Evolutionary conservation across 1,140 invertebrate species (phyloP).

Genomic region (Drosophila ercepeae): DNA sequence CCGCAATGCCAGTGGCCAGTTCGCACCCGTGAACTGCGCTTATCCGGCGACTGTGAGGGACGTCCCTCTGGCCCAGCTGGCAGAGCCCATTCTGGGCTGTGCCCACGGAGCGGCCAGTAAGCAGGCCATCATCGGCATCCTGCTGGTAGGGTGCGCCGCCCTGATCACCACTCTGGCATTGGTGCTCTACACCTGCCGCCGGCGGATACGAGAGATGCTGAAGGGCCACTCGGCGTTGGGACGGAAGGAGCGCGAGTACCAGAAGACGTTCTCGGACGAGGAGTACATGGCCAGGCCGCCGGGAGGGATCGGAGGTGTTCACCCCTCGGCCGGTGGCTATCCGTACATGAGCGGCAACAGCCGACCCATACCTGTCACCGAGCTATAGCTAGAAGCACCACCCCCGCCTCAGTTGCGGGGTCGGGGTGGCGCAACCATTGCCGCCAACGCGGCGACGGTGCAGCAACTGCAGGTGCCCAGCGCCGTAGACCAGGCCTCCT

Average conservation of each 20-base stretch:
- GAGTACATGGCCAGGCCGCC: constrained; percentile 89
- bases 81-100: constrained; percentile 91
- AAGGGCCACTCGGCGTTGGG: constrained; percentile 91
- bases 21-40: constrained; percentile 87
- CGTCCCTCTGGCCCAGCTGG: constrained; percentile 87
- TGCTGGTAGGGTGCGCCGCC: constrained; percentile 88
- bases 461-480: constrained; percentile 80
- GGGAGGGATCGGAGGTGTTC: constrained; percentile 54
- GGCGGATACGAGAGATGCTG: constrained; percentile 89
- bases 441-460: constrained; percentile 29
- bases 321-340: constrained; percentile 43
- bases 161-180: constrained; percentile 88
- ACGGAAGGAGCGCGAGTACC: constrained; percentile 93
- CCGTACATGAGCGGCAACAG: constrained; percentile 84
- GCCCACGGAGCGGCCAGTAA: constrained; percentile 89
- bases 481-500: constrained; percentile 65
- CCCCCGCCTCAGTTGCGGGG: constrained; percentile 83
- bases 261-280: constrained; percentile 93
- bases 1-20: constrained; percentile 86
- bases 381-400: constrained; percentile 93
- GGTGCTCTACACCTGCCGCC: constrained; percentile 90
- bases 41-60: constrained; percentile 89
- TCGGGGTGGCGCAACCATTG: constrained; percentile 61
- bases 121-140: constrained; percentile 90
- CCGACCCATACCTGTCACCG: constrained; percentile 93